Evolutionary conservation across 2,797 vertebrate species (phyloP).

Genomic region (Hylomyscus alleni): DNA sequence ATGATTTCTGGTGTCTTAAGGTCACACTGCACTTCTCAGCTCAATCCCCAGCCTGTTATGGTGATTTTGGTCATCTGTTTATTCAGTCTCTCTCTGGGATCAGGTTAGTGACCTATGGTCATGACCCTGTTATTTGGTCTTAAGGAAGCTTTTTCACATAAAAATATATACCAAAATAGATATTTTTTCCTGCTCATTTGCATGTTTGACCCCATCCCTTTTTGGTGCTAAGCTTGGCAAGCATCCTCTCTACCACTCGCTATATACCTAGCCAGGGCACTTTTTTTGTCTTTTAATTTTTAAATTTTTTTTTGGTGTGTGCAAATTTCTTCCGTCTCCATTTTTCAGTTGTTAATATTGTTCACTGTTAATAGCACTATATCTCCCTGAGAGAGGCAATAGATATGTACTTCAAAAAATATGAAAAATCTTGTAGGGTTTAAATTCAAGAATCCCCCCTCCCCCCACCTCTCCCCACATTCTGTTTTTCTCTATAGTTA

Average conservation of each 20-base stretch:
- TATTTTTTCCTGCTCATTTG: background rate
- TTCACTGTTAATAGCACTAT: background rate
- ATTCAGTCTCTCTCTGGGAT: background rate
- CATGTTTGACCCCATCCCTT: no score
- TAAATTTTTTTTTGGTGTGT: background rate
- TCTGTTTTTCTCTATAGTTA: background rate
- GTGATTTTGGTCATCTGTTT: background rate
- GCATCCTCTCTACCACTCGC: background rate
- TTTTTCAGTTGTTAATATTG: background rate
- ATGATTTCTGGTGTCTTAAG: background rate
- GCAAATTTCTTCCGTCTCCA: background rate
- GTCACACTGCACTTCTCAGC: accelerated
- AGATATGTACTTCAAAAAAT: slow-evolving; percentile 44
- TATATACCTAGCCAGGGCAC: background rate
- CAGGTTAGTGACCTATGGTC: background rate
- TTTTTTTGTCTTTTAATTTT: background rate
- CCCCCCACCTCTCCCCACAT: background rate
- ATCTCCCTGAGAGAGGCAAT: background rate
- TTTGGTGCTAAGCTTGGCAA: background rate
- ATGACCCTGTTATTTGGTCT: background rate
- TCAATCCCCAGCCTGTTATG: background rate
- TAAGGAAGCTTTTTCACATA: background rate
- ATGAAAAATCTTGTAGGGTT: background rate
- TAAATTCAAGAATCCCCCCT: background rate
- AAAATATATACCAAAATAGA: background rate